Base-by-base conservation (phyloP, 2,888 invertebrate species). In the Nasonovia ribisnigri region DNA sequence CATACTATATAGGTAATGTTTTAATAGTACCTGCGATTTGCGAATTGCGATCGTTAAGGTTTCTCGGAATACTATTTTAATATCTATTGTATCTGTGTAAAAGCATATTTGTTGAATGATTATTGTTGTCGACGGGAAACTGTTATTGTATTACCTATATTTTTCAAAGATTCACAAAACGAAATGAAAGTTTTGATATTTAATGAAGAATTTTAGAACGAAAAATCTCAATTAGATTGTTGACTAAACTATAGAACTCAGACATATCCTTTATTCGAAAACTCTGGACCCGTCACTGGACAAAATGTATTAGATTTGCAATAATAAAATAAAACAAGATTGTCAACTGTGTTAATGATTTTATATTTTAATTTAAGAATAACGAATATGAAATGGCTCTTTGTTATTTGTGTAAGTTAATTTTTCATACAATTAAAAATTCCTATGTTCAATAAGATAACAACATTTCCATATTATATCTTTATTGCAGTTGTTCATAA, bases 31-130 rank as follows among this genome's bases (percentile, higher is more conserved):
- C 36, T 20, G 77, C 11, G 46, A 46, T 46, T 11, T 46, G 46
- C 46, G 46, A 46, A 46, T 46, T 46, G 46, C 11, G 20, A 51
- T 86, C 46, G 46, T 88, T 51, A 36, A 88, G 36, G 36, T 42
- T 89, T 89, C 89, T 60, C 8, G 43, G 57, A 89, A 89, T 29
- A 60, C 89, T 43, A 89, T 89, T 89, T 89, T 89, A 89, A 89
- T 77, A 77, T 89, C 29, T 60, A 60, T 60, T 89, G 57, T 29
- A n/a, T 60, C 29, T n/a, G 77, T 36, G 77, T 77, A 77, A 77
- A 36, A 77, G 20, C 77, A 77, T 36, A 77, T 77, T 77, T 36
- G 77, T 36, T 77, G 77, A 77, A 77, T 77, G 6, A 20, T 67
- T 29, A 60, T 3, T 60, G 51, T 51, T 67, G n/a, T 67, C n/a